Evolutionary conservation across 1,140 invertebrate genomes (phyloP), one percentile per base, ranked within the genome.

Genomic region (Drosophila mojavensis): DNA sequence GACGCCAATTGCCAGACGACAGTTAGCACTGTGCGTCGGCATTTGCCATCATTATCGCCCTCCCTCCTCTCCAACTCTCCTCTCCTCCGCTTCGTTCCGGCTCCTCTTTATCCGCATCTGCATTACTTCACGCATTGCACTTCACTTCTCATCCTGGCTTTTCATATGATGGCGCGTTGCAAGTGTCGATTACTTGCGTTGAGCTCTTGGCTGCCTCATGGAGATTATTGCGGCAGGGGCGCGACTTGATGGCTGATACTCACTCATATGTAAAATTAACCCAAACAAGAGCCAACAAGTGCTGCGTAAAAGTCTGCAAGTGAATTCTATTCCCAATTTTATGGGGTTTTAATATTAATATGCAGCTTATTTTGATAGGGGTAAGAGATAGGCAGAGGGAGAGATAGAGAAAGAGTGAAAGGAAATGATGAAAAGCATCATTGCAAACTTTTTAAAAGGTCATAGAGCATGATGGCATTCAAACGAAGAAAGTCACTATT

Each of bases 261-360:
- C 51, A 65, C 13, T 69, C 55, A 79, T 77, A 66, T 80, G 78
- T 64, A 66, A 80, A 81, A 80, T 80, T 81, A 81, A 80, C 48
- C 72, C 66, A 80, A 80, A 51, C 39, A 55, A 56, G 50, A 17
- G 41, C 39, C 5, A 45, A 45, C 61, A 41, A 66, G 58, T 45
- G 47, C 33, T 53, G 39, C 43, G 59, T 69, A 77, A 63, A 59
- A 60, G 33, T 56, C 17, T 33, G n/a, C 53, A 47, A 78, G 58
- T 65, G 75, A 78, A 73, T 78, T 78, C 39, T 28, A 28, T 5
- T 10, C 54, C 63, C 17, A 65, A 75, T 47, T 30, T 30, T 26
- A 26, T 43, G 41, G 5, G n/a, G 5, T 33, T 60, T 47, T 60
- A n/a, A 48, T 59, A 17, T 4, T 28, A 33, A 48, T 60, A 30